phyloP scores from a whole-genome alignment of 2,888 invertebrate species.

The Cantharis rustica region DNA sequence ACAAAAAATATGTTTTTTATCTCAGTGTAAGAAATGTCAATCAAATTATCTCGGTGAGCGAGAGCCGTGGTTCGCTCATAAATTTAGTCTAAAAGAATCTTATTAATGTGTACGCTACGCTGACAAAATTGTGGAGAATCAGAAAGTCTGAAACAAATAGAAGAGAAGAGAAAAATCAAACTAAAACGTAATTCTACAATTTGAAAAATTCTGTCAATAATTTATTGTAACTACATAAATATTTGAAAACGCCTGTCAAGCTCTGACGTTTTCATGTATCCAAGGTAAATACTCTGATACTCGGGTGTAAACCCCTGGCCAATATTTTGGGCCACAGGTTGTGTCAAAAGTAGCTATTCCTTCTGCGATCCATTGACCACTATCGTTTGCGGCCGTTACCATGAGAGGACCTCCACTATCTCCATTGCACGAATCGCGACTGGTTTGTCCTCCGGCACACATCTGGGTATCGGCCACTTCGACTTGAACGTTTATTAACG shows the following conservation, averaged over 20 bases:
- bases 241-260: not conserved
- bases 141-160: too few species aligned
- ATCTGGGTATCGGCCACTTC: not conserved
- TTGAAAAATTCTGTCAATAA: too few species aligned
- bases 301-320: not conserved
- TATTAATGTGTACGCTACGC: too few species aligned
- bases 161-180: too few species aligned
- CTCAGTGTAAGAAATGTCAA: too few species aligned
- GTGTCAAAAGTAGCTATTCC: not conserved
- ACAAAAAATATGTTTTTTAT: not conserved
- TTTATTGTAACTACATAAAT: too few species aligned
- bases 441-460: constrained; percentile 45
- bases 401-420: constrained; percentile 12
- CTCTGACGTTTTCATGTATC: not conserved
- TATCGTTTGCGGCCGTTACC: not conserved
- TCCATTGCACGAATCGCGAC: constrained; percentile 34
- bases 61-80: too few species aligned
- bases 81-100: too few species aligned
- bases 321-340: not conserved
- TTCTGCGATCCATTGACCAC: not conserved
- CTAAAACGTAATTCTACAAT: too few species aligned
- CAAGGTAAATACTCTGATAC: not conserved
- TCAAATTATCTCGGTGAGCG: too few species aligned
- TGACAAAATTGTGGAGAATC: too few species aligned
- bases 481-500: constrained; percentile 39